These are phyloP conservation scores for Paramormyrops kingsleyae DNA, from an alignment of 2,113 vertebrate genomes.

Conservation along the genomic window DNA sequence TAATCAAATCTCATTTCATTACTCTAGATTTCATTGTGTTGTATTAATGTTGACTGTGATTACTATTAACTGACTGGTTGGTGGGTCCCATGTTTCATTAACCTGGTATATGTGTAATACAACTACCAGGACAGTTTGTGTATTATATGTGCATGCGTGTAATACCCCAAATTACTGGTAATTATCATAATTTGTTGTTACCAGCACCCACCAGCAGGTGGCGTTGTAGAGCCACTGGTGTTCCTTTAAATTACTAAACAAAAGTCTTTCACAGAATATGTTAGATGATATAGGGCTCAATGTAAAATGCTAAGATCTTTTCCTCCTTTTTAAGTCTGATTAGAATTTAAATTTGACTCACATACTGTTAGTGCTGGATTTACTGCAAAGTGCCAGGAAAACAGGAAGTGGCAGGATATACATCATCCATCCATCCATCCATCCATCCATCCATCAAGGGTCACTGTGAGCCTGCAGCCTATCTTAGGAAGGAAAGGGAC, in stretches of 20 bases:
- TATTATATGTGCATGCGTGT: not conserved
- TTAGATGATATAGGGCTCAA: not conserved
- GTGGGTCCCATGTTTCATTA: not conserved
- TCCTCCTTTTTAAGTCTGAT: not conserved
- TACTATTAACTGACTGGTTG: not conserved
- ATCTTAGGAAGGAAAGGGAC: too few relatives aligned
- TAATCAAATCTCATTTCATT: not conserved
- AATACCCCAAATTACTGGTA: not conserved
- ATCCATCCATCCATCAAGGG: not conserved
- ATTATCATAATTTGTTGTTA: not conserved
- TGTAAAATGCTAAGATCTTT: not conserved
- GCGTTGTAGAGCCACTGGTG: not conserved
- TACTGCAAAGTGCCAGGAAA: not conserved
- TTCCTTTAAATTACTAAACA: not conserved
- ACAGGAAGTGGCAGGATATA: not conserved
- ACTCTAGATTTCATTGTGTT: not conserved
- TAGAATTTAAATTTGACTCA: not conserved
- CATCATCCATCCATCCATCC: not conserved
- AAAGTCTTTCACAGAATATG: not conserved
- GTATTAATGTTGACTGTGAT: not conserved
- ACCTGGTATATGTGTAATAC: not conserved
- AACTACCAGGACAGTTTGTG: not conserved
- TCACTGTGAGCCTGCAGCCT: too few relatives aligned
- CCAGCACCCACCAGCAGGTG: not conserved
- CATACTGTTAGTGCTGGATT: not conserved